Conservation (phyloP, 2,113 vertebrate genomes). For the Abramis brama region DNA sequence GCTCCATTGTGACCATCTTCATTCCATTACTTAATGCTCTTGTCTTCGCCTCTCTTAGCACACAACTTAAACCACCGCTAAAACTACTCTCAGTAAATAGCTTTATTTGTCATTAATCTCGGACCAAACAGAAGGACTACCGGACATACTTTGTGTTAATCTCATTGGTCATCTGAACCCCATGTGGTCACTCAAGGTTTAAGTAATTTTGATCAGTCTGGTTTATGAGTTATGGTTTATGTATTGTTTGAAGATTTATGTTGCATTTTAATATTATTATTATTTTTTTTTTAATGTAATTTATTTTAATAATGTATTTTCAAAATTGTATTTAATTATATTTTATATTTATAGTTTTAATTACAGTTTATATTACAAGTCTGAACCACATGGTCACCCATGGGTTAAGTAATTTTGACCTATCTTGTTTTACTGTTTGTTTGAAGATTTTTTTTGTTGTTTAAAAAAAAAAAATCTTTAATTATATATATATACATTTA, state of each 20-base stretch:
- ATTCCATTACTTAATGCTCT: conserved; percentile 76
- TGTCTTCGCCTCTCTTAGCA: conserved; percentile 67
- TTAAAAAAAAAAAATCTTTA: too few species aligned
- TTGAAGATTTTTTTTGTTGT: not conserved
- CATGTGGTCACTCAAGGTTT: not conserved
- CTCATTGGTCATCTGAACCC: conserved; percentile 1
- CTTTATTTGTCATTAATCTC: conserved; percentile 70
- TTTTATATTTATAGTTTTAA: too few species aligned
- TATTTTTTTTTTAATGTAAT: not conserved
- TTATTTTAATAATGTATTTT: too few species aligned
- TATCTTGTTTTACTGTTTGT: not conserved
- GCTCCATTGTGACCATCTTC: conserved; percentile 71
- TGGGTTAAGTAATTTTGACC: not conserved
- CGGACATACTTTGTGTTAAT: conserved; percentile 26
- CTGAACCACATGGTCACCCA: not conserved
- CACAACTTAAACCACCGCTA: conserved; percentile 71
- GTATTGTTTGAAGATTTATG: not conserved
- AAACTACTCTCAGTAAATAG: conserved; percentile 75
- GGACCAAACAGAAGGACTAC: conserved; percentile 41
- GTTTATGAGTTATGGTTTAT: not conserved
- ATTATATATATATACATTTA: not conserved
- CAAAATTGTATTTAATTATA: too few species aligned
- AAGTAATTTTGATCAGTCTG: not conserved
- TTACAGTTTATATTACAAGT: too few species aligned
- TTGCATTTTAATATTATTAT: not conserved